These are phyloP conservation scores for Drosophila anomelani DNA, from an alignment of 2,888 invertebrate species.

Conservation along the genomic window DNA sequence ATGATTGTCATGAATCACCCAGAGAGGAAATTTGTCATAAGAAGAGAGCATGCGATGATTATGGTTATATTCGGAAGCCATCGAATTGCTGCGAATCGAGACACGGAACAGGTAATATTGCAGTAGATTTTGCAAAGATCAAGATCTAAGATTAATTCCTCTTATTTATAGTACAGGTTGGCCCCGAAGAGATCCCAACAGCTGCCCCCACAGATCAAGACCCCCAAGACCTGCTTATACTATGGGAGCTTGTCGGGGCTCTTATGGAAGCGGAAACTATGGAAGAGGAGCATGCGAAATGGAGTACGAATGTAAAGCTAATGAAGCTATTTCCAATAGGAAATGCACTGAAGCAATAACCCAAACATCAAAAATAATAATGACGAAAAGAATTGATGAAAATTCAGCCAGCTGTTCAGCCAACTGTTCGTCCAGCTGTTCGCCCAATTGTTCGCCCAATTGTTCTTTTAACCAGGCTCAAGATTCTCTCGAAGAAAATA, in stretches of 20 bases:
- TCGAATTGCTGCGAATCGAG: neutral
- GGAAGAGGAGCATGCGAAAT: neutral
- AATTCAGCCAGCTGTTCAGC: neutral
- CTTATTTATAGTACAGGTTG: conserved; percentile 9
- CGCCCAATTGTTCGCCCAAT: neutral
- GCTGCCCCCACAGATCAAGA: neutral
- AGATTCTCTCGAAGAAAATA: too few relatives aligned
- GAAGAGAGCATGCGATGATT: neutral
- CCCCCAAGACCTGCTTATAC: neutral
- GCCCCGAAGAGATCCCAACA: too few relatives aligned
- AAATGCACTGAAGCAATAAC: conserved; percentile 15
- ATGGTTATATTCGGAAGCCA: neutral
- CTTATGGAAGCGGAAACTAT: neutral
- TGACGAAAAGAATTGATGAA: neutral
- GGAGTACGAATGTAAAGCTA: too few relatives aligned
- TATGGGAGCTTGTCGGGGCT: neutral
- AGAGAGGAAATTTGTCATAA: neutral
- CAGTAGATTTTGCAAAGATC: neutral
- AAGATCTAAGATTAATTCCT: conserved; percentile 2
- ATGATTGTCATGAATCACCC: neutral
- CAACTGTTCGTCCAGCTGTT: neutral
- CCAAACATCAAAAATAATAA: conserved; percentile 9
- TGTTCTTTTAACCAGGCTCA: neutral
- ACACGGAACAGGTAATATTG: conserved; percentile 12
- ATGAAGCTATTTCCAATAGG: neutral